phyloP scores from a whole-genome alignment of 1,140 invertebrate genomes.

The Drosophila repleta region DNA sequence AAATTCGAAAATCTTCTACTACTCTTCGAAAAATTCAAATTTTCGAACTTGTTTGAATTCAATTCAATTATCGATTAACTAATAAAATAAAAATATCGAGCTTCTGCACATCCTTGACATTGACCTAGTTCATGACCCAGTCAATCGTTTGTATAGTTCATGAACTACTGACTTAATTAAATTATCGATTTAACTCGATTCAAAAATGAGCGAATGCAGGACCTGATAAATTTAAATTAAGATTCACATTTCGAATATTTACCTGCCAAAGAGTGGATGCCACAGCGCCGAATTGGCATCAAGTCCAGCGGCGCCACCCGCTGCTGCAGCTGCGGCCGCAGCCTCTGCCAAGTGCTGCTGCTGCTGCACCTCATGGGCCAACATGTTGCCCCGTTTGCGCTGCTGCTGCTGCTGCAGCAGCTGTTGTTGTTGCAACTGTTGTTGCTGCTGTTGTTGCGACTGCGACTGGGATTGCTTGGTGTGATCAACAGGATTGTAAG shows the following conservation, averaged over 20 bases:
- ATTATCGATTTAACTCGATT: no score
- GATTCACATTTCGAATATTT: constrained; percentile 56
- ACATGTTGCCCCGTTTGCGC: constrained; percentile 58
- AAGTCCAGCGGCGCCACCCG: constrained; percentile 58
- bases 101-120: no score
- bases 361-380: constrained; percentile 52
- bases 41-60: no score
- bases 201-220: no score
- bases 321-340: constrained; percentile 54
- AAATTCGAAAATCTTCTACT: no score
- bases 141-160: no score
- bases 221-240: neutral
- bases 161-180: no score
- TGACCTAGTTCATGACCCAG: no score
- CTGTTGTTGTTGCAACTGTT: constrained; percentile 44
- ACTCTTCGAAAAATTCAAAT: no score
- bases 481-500: constrained; percentile 66
- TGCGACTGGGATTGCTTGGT: constrained; percentile 53
- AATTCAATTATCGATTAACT: no score
- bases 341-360: constrained; percentile 53
- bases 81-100: no score
- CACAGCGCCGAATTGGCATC: constrained; percentile 87
- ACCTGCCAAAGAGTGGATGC: constrained; percentile 90
- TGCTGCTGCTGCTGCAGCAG: constrained; percentile 48
- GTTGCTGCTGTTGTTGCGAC: constrained; percentile 46